Evolutionary conservation across 2,888 invertebrate genomes (phyloP).

Genomic region (Baronia brevicornis): DNA sequence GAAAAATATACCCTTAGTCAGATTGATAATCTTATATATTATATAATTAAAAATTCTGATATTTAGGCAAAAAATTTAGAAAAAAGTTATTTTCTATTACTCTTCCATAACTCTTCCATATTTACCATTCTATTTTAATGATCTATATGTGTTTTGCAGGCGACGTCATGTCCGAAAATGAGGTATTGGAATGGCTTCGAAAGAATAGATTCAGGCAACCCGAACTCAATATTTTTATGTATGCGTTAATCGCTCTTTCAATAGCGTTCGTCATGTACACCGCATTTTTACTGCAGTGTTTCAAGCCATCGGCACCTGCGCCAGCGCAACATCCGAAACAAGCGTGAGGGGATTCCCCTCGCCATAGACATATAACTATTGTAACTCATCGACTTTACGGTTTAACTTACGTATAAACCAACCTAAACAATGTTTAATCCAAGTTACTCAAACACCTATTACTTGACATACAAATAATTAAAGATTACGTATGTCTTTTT

Average conservation of each 20-base stretch:
- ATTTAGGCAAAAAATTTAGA: too few species aligned
- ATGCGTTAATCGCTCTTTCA: conserved; percentile 89
- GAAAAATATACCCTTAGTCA: not conserved
- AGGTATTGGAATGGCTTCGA: conserved; percentile 93
- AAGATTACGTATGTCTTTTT: conserved; percentile 3
- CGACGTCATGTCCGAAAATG: conserved; percentile 87
- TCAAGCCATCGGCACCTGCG: conserved; percentile 82
- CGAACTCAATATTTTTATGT: conserved; percentile 95
- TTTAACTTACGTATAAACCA: conserved; percentile 7
- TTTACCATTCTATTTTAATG: conserved; percentile 13
- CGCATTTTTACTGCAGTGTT: conserved; percentile 92
- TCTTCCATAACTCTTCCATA: not conserved
- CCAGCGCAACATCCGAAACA: conserved; percentile 80
- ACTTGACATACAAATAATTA: conserved; percentile 2
- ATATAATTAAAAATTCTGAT: too few species aligned
- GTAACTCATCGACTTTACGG: conserved; percentile 8
- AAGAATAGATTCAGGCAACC: conserved; percentile 95
- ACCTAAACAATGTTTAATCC: conserved; percentile 6
- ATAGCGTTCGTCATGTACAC: conserved; percentile 92
- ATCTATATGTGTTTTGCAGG: conserved; percentile 73
- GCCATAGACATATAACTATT: conserved; percentile 9
- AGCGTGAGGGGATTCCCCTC: conserved; percentile 60
- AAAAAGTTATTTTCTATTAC: too few species aligned
- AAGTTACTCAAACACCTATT: conserved; percentile 3
- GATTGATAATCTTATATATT: too few species aligned